Percentiles rank a stretch among this genome's conserved stretches.
These are phyloP conservation scores for Microtus montanus DNA, from an alignment of 2,113 vertebrate species.

Conservation along the genomic window DNA sequence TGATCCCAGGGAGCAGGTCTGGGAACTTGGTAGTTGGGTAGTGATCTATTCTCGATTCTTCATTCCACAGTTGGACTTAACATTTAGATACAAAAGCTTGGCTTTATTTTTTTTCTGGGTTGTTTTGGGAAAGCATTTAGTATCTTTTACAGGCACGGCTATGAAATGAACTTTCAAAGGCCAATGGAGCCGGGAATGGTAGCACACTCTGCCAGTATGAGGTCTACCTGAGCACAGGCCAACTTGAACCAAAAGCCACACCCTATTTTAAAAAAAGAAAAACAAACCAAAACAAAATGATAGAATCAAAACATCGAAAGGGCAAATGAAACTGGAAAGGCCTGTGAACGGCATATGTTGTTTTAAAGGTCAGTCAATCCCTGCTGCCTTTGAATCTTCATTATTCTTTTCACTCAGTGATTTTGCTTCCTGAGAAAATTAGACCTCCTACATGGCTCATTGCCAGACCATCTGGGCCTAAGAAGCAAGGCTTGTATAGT, in stretches of 20 bases:
- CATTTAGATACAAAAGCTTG: background rate
- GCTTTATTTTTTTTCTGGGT: background rate
- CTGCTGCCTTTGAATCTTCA: background rate
- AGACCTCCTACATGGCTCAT: background rate
- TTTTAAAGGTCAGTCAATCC: background rate
- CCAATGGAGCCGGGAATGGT: no score
- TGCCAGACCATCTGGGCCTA: background rate
- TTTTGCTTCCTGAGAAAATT: background rate
- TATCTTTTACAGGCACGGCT: background rate
- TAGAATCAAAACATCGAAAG: background rate
- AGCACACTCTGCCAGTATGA: background rate
- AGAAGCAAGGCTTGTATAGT: background rate
- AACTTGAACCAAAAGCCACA: background rate
- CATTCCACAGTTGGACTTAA: background rate
- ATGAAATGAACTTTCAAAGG: background rate
- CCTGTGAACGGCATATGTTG: rapidly evolving
- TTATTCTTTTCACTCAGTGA: background rate
- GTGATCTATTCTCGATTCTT: background rate
- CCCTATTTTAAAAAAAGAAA: background rate
- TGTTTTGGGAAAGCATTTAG: background rate
- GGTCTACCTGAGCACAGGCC: background rate
- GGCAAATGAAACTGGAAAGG: background rate
- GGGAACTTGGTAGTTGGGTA: background rate
- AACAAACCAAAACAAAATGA: background rate
- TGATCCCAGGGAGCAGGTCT: background rate